These are phyloP conservation scores for Crotalus adamanteus DNA, from an alignment of 2,797 vertebrate genomes.

Conservation along the genomic window DNA sequence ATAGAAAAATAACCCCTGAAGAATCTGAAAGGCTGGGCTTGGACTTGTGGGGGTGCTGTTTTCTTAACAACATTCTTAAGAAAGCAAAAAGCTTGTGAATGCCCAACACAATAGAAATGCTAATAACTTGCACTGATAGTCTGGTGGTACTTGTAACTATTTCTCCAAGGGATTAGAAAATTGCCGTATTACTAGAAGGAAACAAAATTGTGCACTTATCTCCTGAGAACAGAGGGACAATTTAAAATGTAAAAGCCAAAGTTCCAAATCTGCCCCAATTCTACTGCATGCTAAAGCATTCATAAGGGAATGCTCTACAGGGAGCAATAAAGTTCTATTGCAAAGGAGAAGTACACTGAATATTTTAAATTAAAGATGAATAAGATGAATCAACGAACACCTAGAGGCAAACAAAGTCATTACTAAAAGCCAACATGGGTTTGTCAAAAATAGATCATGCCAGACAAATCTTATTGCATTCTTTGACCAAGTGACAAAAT, in stretches of 20 bases:
- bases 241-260: constrained; percentile 34
- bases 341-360: constrained; percentile 4
- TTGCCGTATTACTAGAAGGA: constrained; percentile 32
- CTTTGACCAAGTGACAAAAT: no score
- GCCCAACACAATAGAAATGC: constrained; percentile 24
- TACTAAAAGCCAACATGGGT: no score
- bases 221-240: constrained; percentile 35
- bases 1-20: constrained; percentile 13
- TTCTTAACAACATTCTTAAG: constrained; percentile 18
- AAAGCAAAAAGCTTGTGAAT: constrained; percentile 10
- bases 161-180: constrained; percentile 33
- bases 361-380: neutral
- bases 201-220: constrained; percentile 29
- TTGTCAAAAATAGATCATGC: no score
- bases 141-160: neutral
- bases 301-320: constrained; percentile 15
- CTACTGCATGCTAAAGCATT: constrained; percentile 6
- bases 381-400: no score
- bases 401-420: no score
- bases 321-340: constrained; percentile 29
- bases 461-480: no score
- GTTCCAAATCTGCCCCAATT: constrained; percentile 13
- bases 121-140: constrained; percentile 23
- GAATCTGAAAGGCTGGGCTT: neutral
- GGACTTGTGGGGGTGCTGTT: neutral